A percentile compares a stretch with the other conserved stretches of the same genome.
These are phyloP conservation scores for Quadroppia sp. DNA, from an alignment of 2,888 invertebrate species.

Conservation along the genomic window DNA sequence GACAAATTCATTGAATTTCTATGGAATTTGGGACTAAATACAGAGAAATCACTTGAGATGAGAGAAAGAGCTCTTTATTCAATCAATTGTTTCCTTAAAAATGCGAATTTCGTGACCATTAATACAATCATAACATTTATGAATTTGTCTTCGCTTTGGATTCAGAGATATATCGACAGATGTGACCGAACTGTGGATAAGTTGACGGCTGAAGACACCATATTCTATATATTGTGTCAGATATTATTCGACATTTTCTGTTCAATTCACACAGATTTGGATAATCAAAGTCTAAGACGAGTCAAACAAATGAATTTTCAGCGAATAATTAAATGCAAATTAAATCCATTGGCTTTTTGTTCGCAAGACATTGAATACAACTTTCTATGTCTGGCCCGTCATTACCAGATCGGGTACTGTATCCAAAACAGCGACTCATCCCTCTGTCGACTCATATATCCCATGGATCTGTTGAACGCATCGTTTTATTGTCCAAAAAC, in stretches of 20 bases:
- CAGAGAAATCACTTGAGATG: background rate
- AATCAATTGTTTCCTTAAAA: conserved; percentile 12
- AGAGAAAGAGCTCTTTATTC: conserved; percentile 16
- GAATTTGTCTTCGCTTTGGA: conserved; percentile 19
- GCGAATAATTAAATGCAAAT: conserved; percentile 26
- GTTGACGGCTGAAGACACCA: conserved; percentile 23
- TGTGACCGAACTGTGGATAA: background rate
- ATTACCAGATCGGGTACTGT: conserved; percentile 23
- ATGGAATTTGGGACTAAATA: background rate
- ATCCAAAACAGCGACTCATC: background rate
- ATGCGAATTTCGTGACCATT: background rate
- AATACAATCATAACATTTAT: background rate
- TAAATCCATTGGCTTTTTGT: conserved; percentile 18
- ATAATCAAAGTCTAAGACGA: conserved; percentile 15
- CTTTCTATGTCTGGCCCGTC: conserved; percentile 13
- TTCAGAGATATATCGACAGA: background rate
- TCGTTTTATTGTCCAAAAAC: background rate
- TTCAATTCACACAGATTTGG: conserved; percentile 27
- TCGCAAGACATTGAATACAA: background rate
- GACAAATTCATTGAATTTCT: conserved; percentile 19
- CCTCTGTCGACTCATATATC: conserved; percentile 2
- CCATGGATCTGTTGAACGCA: background rate
- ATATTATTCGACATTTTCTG: conserved; percentile 27
- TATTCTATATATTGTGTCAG: conserved; percentile 20
- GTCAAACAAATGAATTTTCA: conserved; percentile 26